Evolutionary conservation across 2,113 vertebrate genomes (phyloP), one percentile per base, ranked within the genome.

Genomic region (Ptilorrhoa leucosticta): DNA sequence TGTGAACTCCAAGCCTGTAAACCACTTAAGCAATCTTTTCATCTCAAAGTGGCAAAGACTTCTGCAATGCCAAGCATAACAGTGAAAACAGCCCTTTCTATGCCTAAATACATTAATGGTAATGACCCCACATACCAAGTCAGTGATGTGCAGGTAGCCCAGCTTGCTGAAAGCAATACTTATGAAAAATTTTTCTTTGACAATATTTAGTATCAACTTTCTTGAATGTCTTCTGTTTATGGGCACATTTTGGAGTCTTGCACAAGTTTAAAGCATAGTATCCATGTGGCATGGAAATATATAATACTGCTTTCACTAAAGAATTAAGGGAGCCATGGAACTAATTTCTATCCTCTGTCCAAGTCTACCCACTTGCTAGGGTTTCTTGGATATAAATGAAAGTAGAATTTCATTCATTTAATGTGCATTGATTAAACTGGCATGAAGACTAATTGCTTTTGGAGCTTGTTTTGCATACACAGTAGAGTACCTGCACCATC

Each of bases 401-500:
- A 83, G 24, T 35, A 81, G 64, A 58, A 60, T 82, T 90, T 82
- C 4, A 1, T 92, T 93, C n/a, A 27, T 54, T 70, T 82, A 81
- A 42, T 47, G 78, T 90, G 23, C 44, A 27, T 87, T 94, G 48
- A 88, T 92, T 82, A 96, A 96, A 93, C 40, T 93, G 83, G n/a
- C 64, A 60, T 88, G 60, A 85, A 95, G 93, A 71, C 50, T 92
- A 87, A 87, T 60, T 78, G 89, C 93, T 97, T 95, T 91, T 57
- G 70, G 83, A 84, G 86, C 58, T 94, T 87, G 61, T 51, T 91
- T 95, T 94, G 95, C 89, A 73, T 94, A 93, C 1, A 27, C 87
- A 71, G 61, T 88, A 86, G 71, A 83, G 58, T 81, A 79, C 81
- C 82, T 63, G 31, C 58, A 40, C 82, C 86, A 22, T 65, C 44